A percentile compares a stretch with the other conserved stretches of the same genome.
Conservation (phyloP, 1,140 invertebrate genomes). For the Diabrotica virgifera region DNA sequence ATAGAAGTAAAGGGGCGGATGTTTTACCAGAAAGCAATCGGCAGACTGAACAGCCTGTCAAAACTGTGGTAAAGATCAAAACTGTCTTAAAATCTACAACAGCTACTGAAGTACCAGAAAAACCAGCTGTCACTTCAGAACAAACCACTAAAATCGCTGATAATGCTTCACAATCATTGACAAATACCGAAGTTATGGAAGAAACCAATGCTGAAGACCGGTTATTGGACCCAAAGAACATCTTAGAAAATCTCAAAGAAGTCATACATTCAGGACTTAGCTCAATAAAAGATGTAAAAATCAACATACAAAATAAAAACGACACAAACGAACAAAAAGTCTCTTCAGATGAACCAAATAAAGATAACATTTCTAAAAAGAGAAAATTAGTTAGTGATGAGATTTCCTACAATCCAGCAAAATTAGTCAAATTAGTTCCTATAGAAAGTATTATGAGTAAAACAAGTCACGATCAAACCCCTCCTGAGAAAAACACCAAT, state of each 20-base stretch:
- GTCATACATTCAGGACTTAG: constrained; percentile 35
- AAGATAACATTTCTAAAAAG: background rate
- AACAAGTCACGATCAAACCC: constrained; percentile 9
- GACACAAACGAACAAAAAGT: background rate
- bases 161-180: too few relatives aligned
- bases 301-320: constrained; percentile 3
- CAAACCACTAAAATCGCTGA: too few relatives aligned
- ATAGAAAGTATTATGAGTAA: constrained; percentile 26
- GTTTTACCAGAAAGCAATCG: too few relatives aligned
- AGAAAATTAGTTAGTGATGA: constrained; percentile 4
- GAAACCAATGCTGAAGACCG: too few relatives aligned
- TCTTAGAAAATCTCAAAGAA: too few relatives aligned
- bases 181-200: too few relatives aligned
- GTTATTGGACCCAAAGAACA: constrained; percentile 21
- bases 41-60: too few relatives aligned
- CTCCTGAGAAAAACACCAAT: constrained; percentile 9
- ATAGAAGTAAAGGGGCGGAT: too few relatives aligned
- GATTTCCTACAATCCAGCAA: constrained; percentile 8
- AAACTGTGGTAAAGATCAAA: too few relatives aligned
- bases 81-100: too few relatives aligned
- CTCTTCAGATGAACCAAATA: background rate
- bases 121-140: too few relatives aligned
- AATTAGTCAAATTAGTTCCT: constrained; percentile 31
- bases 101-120: too few relatives aligned
- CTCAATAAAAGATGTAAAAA: constrained; percentile 20